A percentile compares a stretch with the other conserved stretches of the same genome.
Evolutionary conservation across 2,888 invertebrate species (phyloP).

Genomic region (Thymelicus acteon): DNA sequence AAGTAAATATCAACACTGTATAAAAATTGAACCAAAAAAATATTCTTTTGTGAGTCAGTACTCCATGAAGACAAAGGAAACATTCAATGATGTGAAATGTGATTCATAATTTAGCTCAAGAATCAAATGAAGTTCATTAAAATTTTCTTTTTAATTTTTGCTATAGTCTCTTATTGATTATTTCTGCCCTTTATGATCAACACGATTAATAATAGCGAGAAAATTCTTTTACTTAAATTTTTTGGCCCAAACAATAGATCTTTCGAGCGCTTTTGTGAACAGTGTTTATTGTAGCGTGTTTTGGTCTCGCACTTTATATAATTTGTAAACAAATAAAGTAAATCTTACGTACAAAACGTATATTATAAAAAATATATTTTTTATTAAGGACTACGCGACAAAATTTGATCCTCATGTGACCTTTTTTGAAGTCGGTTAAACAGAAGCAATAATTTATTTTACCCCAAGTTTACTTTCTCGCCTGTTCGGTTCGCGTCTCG

Average conservation of each 20-base stretch:
- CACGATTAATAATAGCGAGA: slow-evolving; percentile 5
- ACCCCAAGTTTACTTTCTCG: too few species aligned
- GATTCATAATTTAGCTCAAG: background rate
- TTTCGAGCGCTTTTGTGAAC: slow-evolving; percentile 1
- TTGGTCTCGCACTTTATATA: slow-evolving; percentile 18
- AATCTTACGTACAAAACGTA: too few species aligned
- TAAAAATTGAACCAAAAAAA: background rate
- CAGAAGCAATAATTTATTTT: too few species aligned
- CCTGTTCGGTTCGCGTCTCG: too few species aligned
- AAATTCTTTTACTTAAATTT: background rate
- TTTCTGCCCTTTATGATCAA: background rate
- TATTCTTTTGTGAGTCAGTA: background rate
- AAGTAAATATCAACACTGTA: too few species aligned
- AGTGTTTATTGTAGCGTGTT: slow-evolving; percentile 10
- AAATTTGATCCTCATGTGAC: too few species aligned
- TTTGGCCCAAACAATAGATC: slow-evolving; percentile 6
- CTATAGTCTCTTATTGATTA: background rate
- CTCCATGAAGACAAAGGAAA: background rate
- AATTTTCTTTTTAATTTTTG: background rate
- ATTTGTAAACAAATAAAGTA: background rate
- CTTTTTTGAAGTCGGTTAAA: too few species aligned
- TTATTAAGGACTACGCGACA: too few species aligned
- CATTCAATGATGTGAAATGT: background rate
- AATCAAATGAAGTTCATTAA: background rate
- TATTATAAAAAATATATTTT: too few species aligned